Evolutionary conservation across 1,140 invertebrate species (phyloP).

Genomic region (Lepidurus arcticus): DNA sequence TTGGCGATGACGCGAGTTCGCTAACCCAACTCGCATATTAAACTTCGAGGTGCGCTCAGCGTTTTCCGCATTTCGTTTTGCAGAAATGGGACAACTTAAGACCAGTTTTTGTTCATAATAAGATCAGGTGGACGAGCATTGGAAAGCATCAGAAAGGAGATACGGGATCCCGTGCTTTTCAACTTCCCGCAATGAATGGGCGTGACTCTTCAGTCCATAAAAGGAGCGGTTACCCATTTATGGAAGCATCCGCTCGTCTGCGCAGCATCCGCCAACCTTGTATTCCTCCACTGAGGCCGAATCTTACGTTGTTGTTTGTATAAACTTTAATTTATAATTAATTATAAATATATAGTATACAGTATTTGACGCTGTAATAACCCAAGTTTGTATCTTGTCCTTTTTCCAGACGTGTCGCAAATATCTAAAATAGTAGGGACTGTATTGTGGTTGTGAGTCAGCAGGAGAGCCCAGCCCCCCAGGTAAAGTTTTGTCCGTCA

Average conservation of each 20-base stretch:
- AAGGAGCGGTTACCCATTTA: constrained; percentile 12
- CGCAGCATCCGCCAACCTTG: constrained; percentile 1
- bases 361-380: not conserved
- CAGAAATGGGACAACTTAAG: not conserved
- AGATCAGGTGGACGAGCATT: not conserved
- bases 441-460: constrained; percentile 4
- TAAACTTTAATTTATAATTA: not conserved
- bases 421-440: not conserved
- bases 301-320: not conserved
- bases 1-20: not conserved
- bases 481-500: not conserved
- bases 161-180: not conserved
- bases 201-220: constrained; percentile 3
- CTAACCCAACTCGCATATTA: not conserved
- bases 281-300: not conserved
- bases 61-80: not conserved
- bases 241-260: not conserved
- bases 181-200: constrained; percentile 6
- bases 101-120: not conserved
- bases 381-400: not conserved
- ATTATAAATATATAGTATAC: not conserved
- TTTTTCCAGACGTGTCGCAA: not conserved
- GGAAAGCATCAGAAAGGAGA: not conserved
- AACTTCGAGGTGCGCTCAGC: not conserved
- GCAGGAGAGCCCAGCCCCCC: constrained; percentile 10